Evolutionary conservation across 2,113 vertebrate genomes (phyloP).

Genomic region (Mobula hypostoma): DNA sequence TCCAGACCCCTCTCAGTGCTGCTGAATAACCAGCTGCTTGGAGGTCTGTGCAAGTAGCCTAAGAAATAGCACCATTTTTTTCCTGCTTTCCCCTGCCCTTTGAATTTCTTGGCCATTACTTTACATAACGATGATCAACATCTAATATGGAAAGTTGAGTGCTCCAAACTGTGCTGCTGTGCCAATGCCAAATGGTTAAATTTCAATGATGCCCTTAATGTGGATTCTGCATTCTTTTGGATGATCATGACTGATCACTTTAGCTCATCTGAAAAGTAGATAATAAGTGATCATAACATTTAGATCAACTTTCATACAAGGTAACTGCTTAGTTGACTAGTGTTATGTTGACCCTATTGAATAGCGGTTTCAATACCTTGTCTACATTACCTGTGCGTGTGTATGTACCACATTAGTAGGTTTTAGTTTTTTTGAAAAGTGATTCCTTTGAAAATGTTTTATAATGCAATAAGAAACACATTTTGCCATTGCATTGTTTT

Average conservation of each 20-base stretch:
- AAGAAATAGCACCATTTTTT: background rate
- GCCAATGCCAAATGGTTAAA: conserved; percentile 17
- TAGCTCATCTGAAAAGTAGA: background rate
- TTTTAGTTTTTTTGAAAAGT: background rate
- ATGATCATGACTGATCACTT: conserved; percentile 13
- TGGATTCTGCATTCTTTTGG: conserved; percentile 18
- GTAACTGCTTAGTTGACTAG: background rate
- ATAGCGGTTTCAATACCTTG: background rate
- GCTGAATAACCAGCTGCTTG: conserved; percentile 21
- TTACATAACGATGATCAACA: background rate
- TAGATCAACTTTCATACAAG: background rate
- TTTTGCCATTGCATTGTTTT: conserved; percentile 38
- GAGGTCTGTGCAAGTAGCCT: conserved; percentile 5
- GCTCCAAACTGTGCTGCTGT: background rate
- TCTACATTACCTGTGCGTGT: background rate
- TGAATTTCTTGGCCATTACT: conserved; percentile 13
- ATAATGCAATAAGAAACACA: background rate
- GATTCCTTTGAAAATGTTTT: background rate
- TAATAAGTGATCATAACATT: background rate
- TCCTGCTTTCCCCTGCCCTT: background rate
- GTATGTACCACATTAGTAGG: background rate
- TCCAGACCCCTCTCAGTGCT: conserved; percentile 6
- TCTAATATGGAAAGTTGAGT: background rate
- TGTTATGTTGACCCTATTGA: background rate
- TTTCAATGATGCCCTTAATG: background rate